phyloP scores from a whole-genome alignment of 1,140 invertebrate genomes.

The Meteorus sp. region DNA sequence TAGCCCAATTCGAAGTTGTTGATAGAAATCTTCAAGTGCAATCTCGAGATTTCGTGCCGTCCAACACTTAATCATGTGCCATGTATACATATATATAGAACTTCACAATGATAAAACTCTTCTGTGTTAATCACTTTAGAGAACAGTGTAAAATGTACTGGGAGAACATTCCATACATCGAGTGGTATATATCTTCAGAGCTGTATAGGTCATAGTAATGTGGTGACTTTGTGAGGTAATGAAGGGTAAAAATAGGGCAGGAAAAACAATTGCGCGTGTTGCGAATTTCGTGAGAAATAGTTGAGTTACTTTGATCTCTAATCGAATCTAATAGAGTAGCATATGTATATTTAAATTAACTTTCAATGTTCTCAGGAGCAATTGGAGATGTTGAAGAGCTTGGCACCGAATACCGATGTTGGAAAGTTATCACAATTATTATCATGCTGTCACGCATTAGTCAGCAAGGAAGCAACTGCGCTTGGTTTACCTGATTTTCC shows the following conservation, averaged over 20 bases:
- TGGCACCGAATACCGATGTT: conserved; percentile 62
- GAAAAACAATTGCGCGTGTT: too few relatives aligned
- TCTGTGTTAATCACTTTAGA: conserved; percentile 43
- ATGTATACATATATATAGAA: too few relatives aligned
- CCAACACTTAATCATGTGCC: conserved; percentile 46
- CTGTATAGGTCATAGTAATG: background rate
- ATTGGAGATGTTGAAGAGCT: conserved; percentile 57
- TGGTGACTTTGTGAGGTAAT: background rate
- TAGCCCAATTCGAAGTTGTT: conserved; percentile 47
- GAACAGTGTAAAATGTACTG: conserved; percentile 31
- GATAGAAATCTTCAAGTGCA: conserved; percentile 40
- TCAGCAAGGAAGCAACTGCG: conserved; percentile 68
- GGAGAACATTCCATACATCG: conserved; percentile 23
- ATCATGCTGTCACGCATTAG: conserved; percentile 75
- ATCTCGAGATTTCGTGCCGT: conserved; percentile 48
- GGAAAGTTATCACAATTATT: conserved; percentile 71
- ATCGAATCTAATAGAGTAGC: too few relatives aligned
- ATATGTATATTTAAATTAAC: background rate
- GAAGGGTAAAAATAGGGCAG: too few relatives aligned
- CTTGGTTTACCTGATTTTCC: conserved; percentile 89
- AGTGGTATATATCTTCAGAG: background rate
- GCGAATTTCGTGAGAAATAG: too few relatives aligned
- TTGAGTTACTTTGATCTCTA: too few relatives aligned
- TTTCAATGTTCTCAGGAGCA: conserved; percentile 62
- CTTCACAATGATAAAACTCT: conserved; percentile 15